Percentiles rank a stretch among this genome's conserved stretches.
Evolutionary conservation across 1,140 invertebrate genomes (phyloP).

Genomic region (Phymorhynchus buccinoides): DNA sequence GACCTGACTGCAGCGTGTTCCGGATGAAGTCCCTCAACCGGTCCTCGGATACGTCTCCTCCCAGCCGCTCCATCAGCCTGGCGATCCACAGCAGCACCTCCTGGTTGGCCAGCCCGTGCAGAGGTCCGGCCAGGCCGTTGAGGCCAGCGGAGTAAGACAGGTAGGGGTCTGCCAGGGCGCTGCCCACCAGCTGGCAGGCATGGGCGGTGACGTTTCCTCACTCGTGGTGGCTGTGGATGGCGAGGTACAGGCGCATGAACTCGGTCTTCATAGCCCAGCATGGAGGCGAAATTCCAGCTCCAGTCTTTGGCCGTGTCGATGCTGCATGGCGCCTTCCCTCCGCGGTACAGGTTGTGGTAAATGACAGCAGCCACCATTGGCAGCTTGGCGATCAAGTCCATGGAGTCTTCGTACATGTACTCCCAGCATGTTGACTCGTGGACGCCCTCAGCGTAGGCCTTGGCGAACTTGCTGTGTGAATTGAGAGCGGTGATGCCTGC

Average conservation of each 20-base stretch:
- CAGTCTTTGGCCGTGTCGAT: constrained; percentile 94
- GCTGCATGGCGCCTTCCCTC: constrained; percentile 88
- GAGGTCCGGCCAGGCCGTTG: constrained; percentile 94
- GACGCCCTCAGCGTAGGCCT: constrained; percentile 90
- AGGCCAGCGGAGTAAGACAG: constrained; percentile 94
- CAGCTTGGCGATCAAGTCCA: constrained; percentile 96
- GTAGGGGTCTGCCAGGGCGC: constrained; percentile 95
- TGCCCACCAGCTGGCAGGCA: constrained; percentile 94
- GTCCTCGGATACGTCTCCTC: constrained; percentile 86
- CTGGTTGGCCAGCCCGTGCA: constrained; percentile 94
- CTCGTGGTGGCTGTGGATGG: constrained; percentile 96
- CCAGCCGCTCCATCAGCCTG: constrained; percentile 81
- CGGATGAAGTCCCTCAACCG: constrained; percentile 93
- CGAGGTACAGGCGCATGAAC: constrained; percentile 94
- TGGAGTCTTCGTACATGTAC: constrained; percentile 91
- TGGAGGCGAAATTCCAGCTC: constrained; percentile 92
- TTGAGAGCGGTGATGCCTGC: constrained; percentile 93
- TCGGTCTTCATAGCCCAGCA: constrained; percentile 96
- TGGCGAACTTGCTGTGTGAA: constrained; percentile 93
- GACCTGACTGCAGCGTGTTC: constrained; percentile 93
- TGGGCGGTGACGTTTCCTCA: constrained; percentile 97
- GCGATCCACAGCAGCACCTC: constrained; percentile 74
- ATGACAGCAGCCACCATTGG: constrained; percentile 95
- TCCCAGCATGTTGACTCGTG: constrained; percentile 93
- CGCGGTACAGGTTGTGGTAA: constrained; percentile 90